Evolutionary conservation across 2,113 vertebrate genomes (phyloP).

Genomic region (Callopanchax toddi): DNA sequence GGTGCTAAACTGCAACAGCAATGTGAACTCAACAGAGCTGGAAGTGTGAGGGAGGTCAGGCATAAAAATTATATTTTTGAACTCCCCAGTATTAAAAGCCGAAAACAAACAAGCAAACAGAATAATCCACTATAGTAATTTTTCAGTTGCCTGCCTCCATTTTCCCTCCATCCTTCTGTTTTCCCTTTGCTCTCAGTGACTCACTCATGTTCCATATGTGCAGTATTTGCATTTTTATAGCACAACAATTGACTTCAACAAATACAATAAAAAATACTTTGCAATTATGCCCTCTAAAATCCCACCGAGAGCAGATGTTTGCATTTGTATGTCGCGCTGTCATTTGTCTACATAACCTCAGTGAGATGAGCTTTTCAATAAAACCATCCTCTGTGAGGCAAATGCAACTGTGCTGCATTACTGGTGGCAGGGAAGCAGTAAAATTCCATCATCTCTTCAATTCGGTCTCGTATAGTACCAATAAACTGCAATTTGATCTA

Average conservation of each 20-base stretch:
- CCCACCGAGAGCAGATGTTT: constrained; percentile 46
- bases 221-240: constrained; percentile 59
- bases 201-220: constrained; percentile 38
- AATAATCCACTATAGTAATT: not conserved
- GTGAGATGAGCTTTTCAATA: constrained; percentile 50
- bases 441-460: constrained; percentile 43
- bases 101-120: not conserved
- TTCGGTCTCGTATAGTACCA: constrained; percentile 29
- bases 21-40: not conserved
- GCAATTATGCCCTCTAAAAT: constrained; percentile 47
- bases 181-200: not conserved
- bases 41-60: not conserved
- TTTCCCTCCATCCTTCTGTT: not conserved
- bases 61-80: not conserved
- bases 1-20: not conserved
- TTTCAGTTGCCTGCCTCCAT: not conserved
- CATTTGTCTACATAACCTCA: constrained; percentile 52
- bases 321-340: constrained; percentile 36
- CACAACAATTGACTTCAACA: constrained; percentile 55
- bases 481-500: constrained; percentile 41
- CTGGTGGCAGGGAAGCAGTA: constrained; percentile 27
- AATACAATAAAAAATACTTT: constrained; percentile 55
- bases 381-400: constrained; percentile 48
- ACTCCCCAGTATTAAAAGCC: not conserved
- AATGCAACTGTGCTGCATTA: constrained; percentile 22